Evolutionary conservation across 2,888 invertebrate genomes (phyloP), one percentile per base, ranked within the genome.

Genomic region (Achlya flavicornis): DNA sequence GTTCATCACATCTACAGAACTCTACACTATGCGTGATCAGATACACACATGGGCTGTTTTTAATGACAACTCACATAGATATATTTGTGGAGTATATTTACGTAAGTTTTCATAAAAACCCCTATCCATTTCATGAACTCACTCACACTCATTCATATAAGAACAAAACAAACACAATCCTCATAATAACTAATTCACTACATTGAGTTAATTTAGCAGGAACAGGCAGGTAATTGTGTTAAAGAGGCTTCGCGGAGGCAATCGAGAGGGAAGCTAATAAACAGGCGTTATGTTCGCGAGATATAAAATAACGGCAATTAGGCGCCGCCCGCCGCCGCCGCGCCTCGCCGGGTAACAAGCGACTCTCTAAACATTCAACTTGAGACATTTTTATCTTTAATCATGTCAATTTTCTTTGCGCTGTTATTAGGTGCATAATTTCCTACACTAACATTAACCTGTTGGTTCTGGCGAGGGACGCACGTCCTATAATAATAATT

Each of bases 301-400:
- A 74, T 78, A 80, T 82, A 77, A 78, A 81, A 82, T 81, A 80
- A 80, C 78, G 79, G 73, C 79, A 80, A 83, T 83, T 83, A 81
- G 73, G 76, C 70, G 70, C 72, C 64, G 64, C 65, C 63, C 65
- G 63, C 8, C 41, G 38, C 38, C 38, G 10, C 38, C 38, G 12
- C 12, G 41, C 46, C 46, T n/a, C 0, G 46, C 46, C 58, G 59
- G 4, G 19, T 61, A 14, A 32, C 53, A 32, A 59, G 35, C 16
- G 48, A 35, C 53, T 16, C 26, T 66, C 14, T 32, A 65, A 0
- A 62, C 61, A 73, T 6, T 8, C 64, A 60, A 74, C 72, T 73
- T 74, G 57, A 63, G n/a, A 4, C 38, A 12, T 16, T 38, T 61
- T 58, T 46, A 12, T 53, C 35, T 43, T 8, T 38, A 67, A 60